Evolutionary conservation across 2,113 vertebrate species (phyloP).

Genomic region (Rhizomys pruinosus): DNA sequence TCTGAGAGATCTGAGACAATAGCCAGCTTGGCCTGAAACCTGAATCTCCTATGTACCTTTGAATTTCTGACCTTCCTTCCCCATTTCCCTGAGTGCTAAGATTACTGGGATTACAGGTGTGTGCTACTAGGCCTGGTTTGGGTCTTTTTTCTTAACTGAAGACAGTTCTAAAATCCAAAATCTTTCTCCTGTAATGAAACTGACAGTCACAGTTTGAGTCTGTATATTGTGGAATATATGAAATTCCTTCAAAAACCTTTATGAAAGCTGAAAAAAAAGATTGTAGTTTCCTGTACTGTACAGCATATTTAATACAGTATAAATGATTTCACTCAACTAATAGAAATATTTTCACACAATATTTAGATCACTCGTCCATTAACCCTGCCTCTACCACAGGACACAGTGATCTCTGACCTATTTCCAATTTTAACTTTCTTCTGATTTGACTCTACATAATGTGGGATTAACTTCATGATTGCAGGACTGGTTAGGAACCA

Average conservation of each 20-base stretch:
- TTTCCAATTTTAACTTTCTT: not conserved
- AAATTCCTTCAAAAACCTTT: too few relatives aligned
- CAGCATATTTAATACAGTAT: not conserved
- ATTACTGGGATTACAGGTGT: not conserved
- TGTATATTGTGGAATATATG: not conserved
- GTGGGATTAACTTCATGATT: not conserved
- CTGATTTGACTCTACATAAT: not conserved
- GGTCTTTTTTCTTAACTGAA: not conserved
- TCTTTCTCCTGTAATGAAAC: not conserved
- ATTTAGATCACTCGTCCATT: not conserved
- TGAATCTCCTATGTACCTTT: not conserved
- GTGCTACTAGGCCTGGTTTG: not conserved
- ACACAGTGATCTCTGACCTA: not conserved
- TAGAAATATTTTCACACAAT: not conserved
- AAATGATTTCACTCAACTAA: not conserved
- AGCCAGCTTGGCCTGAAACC: not conserved
- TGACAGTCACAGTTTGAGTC: not conserved
- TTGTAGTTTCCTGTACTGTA: not conserved
- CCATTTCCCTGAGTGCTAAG: not conserved
- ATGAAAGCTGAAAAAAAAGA: too few relatives aligned
- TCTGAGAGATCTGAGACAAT: too few relatives aligned
- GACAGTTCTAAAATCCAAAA: not conserved
- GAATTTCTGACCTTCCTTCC: not conserved
- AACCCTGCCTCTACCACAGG: not conserved
- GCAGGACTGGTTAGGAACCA: not conserved